These are phyloP conservation scores for Diglossa cyanea DNA, from an alignment of 2,797 vertebrate species.

Conservation along the genomic window DNA sequence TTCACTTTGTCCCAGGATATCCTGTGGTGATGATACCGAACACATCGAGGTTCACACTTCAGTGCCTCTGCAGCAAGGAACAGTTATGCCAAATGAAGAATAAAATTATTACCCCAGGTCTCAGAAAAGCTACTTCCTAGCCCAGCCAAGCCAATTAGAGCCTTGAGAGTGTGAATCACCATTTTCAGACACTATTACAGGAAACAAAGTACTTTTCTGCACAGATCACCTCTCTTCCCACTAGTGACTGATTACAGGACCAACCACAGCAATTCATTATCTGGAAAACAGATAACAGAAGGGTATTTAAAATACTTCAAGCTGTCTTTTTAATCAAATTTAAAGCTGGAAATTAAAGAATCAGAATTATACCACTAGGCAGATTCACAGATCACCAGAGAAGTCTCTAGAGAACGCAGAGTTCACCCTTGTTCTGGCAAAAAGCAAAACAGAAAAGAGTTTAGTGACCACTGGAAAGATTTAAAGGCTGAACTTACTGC, in stretches of 20 bases:
- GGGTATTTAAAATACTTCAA: not conserved
- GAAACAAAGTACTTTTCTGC: not conserved
- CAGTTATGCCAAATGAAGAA: not conserved
- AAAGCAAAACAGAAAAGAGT: not conserved
- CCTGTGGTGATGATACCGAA: not conserved
- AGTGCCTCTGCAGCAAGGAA: not conserved
- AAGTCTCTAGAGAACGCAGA: not conserved
- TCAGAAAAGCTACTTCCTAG: not conserved
- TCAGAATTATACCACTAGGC: not conserved
- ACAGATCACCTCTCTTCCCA: not conserved
- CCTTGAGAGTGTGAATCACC: not conserved
- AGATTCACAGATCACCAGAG: not conserved
- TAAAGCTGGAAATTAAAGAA: slow-evolving; percentile 22
- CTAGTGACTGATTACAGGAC: slow-evolving; percentile 10
- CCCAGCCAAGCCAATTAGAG: not conserved
- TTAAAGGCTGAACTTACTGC: not conserved
- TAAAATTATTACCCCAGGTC: not conserved
- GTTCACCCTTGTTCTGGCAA: not conserved
- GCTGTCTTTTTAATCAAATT: slow-evolving; percentile 18
- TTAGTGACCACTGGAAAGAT: not conserved
- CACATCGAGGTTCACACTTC: not conserved
- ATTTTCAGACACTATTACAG: not conserved
- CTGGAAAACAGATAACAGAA: not conserved
- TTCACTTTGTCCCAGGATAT: not conserved
- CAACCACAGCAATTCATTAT: slow-evolving; percentile 23